Base-by-base conservation (phyloP, 2,797 vertebrate genomes). In the Okamejei kenojei region DNA sequence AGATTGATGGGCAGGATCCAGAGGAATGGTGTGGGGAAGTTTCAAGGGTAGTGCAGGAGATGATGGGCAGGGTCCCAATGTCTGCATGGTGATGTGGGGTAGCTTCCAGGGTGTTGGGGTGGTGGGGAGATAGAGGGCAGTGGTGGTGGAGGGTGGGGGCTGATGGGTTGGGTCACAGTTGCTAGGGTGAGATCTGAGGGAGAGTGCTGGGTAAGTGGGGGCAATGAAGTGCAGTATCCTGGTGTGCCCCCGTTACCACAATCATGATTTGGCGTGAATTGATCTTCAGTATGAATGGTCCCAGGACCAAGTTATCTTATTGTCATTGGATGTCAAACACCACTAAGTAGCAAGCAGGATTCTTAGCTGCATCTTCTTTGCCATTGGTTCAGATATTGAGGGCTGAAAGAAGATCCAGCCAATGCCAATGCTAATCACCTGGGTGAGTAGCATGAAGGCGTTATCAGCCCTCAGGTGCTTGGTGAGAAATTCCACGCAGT, bases 401-500 rank as follows among this genome's bases (percentile, higher is more conserved):
- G 32, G 10, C 32, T 38, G 58, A 45, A 58, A 23, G 45, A 58
- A 26, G 7, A 58, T 29, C 45, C 54, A 15, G 81, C 54, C 81
- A 38, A 4, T 6, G 1, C 2, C 5, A 7, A 17, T 26, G 54
- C 54, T 17, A 93, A 93, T 95, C 94, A 97, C 97, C 96, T 97
- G 97, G 79, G 97, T 97, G 93, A 97, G 97, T 58, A 97, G 94
- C 97, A 97, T 96, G 94, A 97, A 97, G 93, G 97, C 97, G 94
- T 97, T 97, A 94, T 97, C 97, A 93, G 97, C 96, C 93, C 97
- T 95, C 58, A 97, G 97, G 73, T 97, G 96, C 94, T 97, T 97
- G 5, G 96, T 97, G 73, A 97, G 96, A 93, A 97, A 97, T 81
- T 97, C 96, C 93, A 97, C 97, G 94, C 97, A 97, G 29, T 97